Conservation (phyloP, 2,888 invertebrate species). For the Ypsolopha scabrella region DNA sequence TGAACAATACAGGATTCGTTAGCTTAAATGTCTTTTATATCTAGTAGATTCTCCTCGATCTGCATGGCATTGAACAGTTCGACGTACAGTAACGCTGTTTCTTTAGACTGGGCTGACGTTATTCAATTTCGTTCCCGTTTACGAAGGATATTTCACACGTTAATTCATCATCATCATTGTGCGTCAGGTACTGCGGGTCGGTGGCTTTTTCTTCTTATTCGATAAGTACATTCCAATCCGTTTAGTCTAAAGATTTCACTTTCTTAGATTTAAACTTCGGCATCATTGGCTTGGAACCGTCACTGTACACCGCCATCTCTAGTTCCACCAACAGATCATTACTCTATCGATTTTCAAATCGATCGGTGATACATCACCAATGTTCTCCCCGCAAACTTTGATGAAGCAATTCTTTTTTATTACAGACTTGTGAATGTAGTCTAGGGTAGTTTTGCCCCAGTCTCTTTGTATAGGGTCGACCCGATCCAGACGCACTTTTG, state of each 20-base stretch:
- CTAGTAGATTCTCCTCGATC: constrained; percentile 42
- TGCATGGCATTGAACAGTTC: constrained; percentile 64
- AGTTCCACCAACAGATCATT: constrained; percentile 57
- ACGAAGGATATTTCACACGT: constrained; percentile 39
- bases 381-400: constrained; percentile 39
- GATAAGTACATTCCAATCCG: constrained; percentile 41
- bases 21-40: constrained; percentile 47
- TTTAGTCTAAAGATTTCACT: constrained; percentile 21
- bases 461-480: constrained; percentile 31
- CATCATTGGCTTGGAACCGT: constrained; percentile 35
- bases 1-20: constrained; percentile 74
- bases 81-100: constrained; percentile 49
- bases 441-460: constrained; percentile 69
- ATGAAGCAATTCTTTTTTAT: constrained; percentile 71
- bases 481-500: constrained; percentile 64
- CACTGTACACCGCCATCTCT: constrained; percentile 45
- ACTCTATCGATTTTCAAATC: constrained; percentile 45
- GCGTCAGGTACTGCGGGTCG: constrained; percentile 22
- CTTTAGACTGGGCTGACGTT: constrained; percentile 17
- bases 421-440: constrained; percentile 70
- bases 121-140: constrained; percentile 18
- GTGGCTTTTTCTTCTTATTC: constrained; percentile 22
- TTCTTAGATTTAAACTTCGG: constrained; percentile 28
- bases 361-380: constrained; percentile 36
- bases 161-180: constrained; percentile 27